Evolutionary conservation across 1,140 invertebrate species (phyloP).

Genomic region (Diprion similis): DNA sequence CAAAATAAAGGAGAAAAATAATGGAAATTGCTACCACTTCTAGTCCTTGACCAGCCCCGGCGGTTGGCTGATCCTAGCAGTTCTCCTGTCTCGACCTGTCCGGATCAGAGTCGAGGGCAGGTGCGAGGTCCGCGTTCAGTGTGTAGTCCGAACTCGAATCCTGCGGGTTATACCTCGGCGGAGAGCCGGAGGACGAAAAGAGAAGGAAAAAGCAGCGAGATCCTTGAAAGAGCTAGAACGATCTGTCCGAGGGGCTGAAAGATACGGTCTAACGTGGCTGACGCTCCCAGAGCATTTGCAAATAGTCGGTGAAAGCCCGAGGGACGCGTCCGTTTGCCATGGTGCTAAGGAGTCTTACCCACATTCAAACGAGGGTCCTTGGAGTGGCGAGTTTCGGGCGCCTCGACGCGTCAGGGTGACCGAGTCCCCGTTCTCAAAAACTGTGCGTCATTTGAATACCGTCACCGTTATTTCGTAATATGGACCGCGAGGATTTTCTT

Average conservation of each 20-base stretch:
- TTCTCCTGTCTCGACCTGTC: slow-evolving; percentile 3
- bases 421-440: too few species aligned
- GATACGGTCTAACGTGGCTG: too few species aligned
- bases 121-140: too few species aligned
- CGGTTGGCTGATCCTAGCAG: background rate
- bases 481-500: background rate
- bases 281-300: slow-evolving; percentile 13
- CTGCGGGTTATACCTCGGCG: background rate
- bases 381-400: slow-evolving; percentile 15
- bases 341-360: too few species aligned
- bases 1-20: slow-evolving; percentile 24
- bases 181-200: slow-evolving; percentile 14
- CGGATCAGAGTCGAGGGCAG: slow-evolving; percentile 31
- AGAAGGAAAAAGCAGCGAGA: slow-evolving; percentile 15
- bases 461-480: too few species aligned
- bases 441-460: too few species aligned
- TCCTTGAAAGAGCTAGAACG: background rate
- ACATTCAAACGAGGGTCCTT: slow-evolving; percentile 8
- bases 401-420: background rate
- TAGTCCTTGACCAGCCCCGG: slow-evolving; percentile 38
- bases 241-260: background rate
- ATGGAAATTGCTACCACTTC: slow-evolving; percentile 39
- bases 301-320: slow-evolving; percentile 13
- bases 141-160: too few species aligned
- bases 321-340: background rate